Evolutionary conservation across 2,113 vertebrate species (phyloP), one percentile per base, ranked within the genome.

Genomic region (Athene noctua): DNA sequence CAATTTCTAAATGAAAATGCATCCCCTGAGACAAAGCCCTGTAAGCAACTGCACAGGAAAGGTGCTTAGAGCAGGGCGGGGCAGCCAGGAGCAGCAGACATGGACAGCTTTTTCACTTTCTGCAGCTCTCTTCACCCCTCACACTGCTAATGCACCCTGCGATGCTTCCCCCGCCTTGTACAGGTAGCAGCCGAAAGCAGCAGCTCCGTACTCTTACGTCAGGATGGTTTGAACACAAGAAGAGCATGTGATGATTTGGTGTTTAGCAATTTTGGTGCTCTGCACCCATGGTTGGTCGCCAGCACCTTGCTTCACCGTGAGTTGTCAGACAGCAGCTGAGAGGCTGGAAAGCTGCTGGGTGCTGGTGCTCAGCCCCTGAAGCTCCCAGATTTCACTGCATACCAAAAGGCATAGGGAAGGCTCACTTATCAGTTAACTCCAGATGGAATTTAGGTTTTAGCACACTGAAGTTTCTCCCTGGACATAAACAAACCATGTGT

Each of bases 141-240:
- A 15, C 20, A 2, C 34, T 5, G 27, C 44, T 21, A 20, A 17
- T 1, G 2, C 6, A 5, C 18, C 27, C 34, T 3, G 13, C 7
- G 1, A 6, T 8, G 55, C 72, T 36, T 5, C 6, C 26, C 49
- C 15, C 3, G 1, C 1, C 1, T 9, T 4, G 11, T 3, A 6
- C 34, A 4, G 52, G 52, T 0, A 52, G 22, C 42, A 26, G 79
- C 65, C 19, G 63, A 18, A 55, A 7, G 38, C 38, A 46, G 63
- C 71, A 47, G 57, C 81, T 59, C 51, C 5, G 1, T 5, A 11
- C 13, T 20, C 42, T 46, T 9, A 25, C 17, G 0, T 12, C 30
- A 5, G 32, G 25, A 5, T 0, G 10, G 44, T 19, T 14, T 34
- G 62, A 80, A 46, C 40, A 6, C 32, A 26, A 74, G 66, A 32